Percentiles rank a stretch among this genome's conserved stretches.
phyloP scores from a whole-genome alignment of 2,797 vertebrate species.

The Sebastes hubbsi region DNA sequence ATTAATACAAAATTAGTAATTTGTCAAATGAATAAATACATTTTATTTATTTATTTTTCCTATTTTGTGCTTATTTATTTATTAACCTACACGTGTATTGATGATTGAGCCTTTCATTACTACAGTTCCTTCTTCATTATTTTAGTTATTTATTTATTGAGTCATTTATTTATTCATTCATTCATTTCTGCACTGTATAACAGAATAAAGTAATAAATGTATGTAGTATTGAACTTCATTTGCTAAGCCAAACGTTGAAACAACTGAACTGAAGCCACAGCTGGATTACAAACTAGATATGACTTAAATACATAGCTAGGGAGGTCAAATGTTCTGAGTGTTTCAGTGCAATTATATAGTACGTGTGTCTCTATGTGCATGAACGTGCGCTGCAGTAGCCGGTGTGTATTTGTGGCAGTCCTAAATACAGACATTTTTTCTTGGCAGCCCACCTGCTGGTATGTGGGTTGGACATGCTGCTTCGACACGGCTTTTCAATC shows the following conservation, averaged over 20 bases:
- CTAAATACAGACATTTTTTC: constrained; percentile 19
- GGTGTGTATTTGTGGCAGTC: constrained; percentile 8
- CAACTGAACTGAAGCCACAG: not conserved
- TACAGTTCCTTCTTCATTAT: too few relatives aligned
- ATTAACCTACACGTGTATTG: too few relatives aligned
- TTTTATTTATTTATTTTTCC: not conserved
- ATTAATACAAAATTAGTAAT: not conserved
- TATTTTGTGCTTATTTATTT: not conserved
- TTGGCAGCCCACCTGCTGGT: constrained; percentile 1
- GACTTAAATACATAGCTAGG: constrained; percentile 1
- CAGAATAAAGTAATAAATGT: not conserved
- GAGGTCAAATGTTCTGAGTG: not conserved
- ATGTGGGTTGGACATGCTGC: not conserved
- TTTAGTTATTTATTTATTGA: not conserved
- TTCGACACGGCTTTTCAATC: not conserved
- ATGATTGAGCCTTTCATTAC: not conserved
- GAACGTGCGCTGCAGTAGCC: not conserved
- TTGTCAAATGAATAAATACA: too few relatives aligned
- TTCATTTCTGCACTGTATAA: not conserved
- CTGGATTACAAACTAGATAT: constrained; percentile 4
- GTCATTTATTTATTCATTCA: not conserved
- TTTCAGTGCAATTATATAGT: not conserved
- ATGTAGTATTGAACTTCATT: not conserved
- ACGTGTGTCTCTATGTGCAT: not conserved
- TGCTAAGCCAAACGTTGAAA: not conserved